Percentiles rank a stretch among this genome's conserved stretches.
phyloP scores from a whole-genome alignment of 2,888 invertebrate genomes.

The Scrobipalpa costella region DNA sequence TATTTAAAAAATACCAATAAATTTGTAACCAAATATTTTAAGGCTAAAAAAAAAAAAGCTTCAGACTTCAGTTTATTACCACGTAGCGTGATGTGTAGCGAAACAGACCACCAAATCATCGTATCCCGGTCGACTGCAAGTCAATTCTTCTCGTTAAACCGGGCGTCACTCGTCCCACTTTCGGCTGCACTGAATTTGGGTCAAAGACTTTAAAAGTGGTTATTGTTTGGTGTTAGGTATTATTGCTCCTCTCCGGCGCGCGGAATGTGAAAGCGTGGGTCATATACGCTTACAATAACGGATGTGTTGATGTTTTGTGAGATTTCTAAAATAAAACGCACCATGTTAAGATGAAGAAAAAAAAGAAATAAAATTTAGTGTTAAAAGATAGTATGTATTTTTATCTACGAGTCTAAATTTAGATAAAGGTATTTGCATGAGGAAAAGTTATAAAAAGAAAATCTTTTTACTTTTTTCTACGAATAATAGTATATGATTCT shows the following conservation, averaged over 20 bases:
- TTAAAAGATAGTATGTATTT: too few species aligned
- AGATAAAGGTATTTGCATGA: too few species aligned
- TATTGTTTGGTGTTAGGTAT: constrained; percentile 51
- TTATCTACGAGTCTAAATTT: too few species aligned
- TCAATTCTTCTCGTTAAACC: constrained; percentile 60
- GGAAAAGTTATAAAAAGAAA: too few species aligned
- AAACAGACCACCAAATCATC: constrained; percentile 11
- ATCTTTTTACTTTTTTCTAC: too few species aligned
- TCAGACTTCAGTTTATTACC: too few species aligned
- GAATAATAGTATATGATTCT: not conserved
- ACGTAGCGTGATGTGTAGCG: not conserved
- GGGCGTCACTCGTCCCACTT: constrained; percentile 51
- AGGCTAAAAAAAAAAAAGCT: too few species aligned
- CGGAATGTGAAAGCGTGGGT: constrained; percentile 35
- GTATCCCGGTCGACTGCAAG: constrained; percentile 15
- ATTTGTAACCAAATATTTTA: too few species aligned
- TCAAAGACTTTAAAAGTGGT: constrained; percentile 54
- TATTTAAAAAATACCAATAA: too few species aligned
- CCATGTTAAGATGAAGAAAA: too few species aligned
- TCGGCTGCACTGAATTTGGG: constrained; percentile 57
- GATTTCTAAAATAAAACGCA: constrained; percentile 4
- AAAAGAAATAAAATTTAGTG: too few species aligned
- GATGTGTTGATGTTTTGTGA: constrained; percentile 21
- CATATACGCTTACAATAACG: constrained; percentile 27
- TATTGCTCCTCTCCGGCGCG: constrained; percentile 28